phyloP scores from a whole-genome alignment of 2,888 invertebrate genomes.

The Drosophila imparisetae region DNA sequence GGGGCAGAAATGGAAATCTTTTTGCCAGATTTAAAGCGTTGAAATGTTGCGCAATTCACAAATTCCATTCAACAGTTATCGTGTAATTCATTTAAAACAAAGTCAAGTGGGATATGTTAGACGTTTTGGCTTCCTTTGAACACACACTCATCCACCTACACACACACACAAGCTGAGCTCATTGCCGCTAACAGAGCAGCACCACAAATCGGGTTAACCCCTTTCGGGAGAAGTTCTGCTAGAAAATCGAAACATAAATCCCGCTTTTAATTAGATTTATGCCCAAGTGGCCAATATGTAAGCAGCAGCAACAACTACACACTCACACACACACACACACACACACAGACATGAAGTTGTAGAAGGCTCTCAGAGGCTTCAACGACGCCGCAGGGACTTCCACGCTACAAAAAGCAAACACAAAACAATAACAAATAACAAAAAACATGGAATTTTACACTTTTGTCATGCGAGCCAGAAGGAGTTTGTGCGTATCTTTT shows the following conservation, averaged over 20 bases:
- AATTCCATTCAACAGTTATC: conserved; percentile 31
- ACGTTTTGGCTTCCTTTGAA: conserved; percentile 39
- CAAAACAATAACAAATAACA: conserved; percentile 38
- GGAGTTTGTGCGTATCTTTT: not conserved
- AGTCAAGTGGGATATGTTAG: conserved; percentile 44
- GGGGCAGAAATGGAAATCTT: conserved; percentile 19
- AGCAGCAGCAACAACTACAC: conserved; percentile 1
- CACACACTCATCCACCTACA: not conserved
- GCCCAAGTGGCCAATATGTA: conserved; percentile 67
- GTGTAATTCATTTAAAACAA: conserved; percentile 40
- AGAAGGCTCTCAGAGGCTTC: conserved; percentile 4
- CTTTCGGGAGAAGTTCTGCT: conserved; percentile 40
- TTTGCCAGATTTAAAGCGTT: conserved; percentile 19
- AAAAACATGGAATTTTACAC: conserved; percentile 33
- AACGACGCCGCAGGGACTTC: conserved; percentile 42
- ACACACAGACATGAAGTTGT: not conserved
- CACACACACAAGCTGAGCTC: conserved; percentile 24
- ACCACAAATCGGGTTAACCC: conserved; percentile 59
- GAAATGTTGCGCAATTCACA: conserved; percentile 19
- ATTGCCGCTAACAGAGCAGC: conserved; percentile 28
- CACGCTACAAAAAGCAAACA: conserved; percentile 35
- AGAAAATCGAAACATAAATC: conserved; percentile 61
- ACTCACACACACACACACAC: conserved; percentile 12
- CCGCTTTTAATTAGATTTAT: conserved; percentile 73
- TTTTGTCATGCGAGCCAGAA: conserved; percentile 25